A percentile compares a stretch with the other conserved stretches of the same genome.
phyloP scores from a whole-genome alignment of 2,797 vertebrate species.

The Leucoraja ocellata region DNA sequence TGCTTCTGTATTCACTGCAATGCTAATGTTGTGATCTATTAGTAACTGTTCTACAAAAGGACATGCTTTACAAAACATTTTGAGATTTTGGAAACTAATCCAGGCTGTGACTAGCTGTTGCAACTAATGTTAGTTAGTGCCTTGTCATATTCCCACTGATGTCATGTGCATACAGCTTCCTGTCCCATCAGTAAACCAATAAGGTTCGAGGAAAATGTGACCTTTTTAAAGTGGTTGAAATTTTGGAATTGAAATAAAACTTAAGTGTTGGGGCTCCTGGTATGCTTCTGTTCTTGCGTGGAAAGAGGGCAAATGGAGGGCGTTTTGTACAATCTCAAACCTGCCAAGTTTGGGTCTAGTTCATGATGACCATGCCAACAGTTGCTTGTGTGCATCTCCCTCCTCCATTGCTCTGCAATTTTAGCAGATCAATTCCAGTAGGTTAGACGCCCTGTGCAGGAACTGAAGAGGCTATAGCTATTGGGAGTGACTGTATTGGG shows the following conservation, averaged over 20 bases:
- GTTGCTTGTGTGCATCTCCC: not conserved
- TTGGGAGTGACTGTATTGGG: no score
- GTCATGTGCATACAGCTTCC: not conserved
- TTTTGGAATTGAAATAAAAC: conserved; percentile 5
- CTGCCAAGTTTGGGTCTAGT: no score
- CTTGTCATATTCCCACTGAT: not conserved
- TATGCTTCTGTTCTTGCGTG: no score
- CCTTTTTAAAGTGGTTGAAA: not conserved
- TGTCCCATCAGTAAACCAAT: not conserved
- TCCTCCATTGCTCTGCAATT: no score
- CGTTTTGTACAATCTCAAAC: not conserved
- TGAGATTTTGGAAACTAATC: not conserved
- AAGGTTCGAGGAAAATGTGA: not conserved
- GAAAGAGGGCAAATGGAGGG: not conserved
- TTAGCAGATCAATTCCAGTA: no score
- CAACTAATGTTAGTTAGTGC: not conserved
- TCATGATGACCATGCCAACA: not conserved
- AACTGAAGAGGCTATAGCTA: no score
- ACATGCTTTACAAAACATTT: conserved; percentile 16
- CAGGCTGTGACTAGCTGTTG: not conserved
- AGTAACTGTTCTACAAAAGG: not conserved
- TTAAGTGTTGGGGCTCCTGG: no score
- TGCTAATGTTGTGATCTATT: not conserved
- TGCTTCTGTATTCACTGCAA: not conserved
- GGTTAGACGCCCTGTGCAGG: no score